Evolutionary conservation across 2,113 vertebrate genomes (phyloP), one percentile per base, ranked within the genome.

Genomic region (Jacana jacana): DNA sequence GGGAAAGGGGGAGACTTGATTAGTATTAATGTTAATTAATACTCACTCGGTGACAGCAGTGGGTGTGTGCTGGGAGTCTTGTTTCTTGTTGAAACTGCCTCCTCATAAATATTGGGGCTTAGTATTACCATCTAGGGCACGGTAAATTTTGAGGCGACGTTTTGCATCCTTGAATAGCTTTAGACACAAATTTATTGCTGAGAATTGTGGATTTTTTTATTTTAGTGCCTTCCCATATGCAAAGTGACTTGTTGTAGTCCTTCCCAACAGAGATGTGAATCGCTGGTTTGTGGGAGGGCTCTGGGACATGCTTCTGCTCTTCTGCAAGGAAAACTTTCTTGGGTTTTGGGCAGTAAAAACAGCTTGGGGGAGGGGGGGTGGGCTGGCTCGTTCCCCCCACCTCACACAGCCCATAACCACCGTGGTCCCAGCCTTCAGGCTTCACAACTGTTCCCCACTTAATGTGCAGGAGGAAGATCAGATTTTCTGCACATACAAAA

Each of bases 361-460:
- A 5, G 24, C 79, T 69, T 37, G 0, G 0, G 18, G 8, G 35
- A 2, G 10, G 52, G 52, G 28, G 46, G 46, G 46, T 18, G 17
- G 17, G 42, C 60, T 64, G 88, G 39, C 24, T 55, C 10, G 0
- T 33, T 13, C 72, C 18, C 18, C 25, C 57, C 48, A 12, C 48
- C 77, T 82, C 5, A 1, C 52, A 13, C 68, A 60, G 73, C 78
- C 58, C 13, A 5, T 39, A 46, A 33, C 22, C 37, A 8, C 33
- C 1, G 15, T 8, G 22, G 37, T 42, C 55, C 17, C 42, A 3
- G 6, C 8, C 20, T 18, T 48, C 18, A 24, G 39, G 7, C 66
- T 51, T 52, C 66, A 23, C 61, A 22, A 9, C 30, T 14, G 10
- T 6, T 6, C 39, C 35, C 15, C 40, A n/a, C 60, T 83, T 30